Base-by-base conservation (phyloP, 2,888 invertebrate species). In the Lamproptera curius region DNA sequence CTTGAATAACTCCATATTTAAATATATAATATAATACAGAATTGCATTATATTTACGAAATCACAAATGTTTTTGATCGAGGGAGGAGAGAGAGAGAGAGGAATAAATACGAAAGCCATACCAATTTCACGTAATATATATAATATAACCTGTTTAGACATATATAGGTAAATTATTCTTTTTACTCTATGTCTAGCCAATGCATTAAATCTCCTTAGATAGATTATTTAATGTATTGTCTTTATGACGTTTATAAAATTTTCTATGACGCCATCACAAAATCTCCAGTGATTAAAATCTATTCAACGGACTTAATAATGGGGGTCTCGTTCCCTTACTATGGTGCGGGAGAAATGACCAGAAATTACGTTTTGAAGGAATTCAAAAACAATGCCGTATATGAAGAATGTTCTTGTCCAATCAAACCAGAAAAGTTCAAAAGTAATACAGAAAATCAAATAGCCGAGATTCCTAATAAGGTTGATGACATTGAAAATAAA, bases 331-430 rank as follows among this genome's bases (percentile, higher is more conserved):
- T 57, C 26, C 42, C 54, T 10, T 42, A 46, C 13, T 51, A 40
- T 20, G 51, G 36, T 44, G 45, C 33, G 11, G 40, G 39, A 26
- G 46, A 51, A 49, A 51, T 41, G 47, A 54, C 40, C 28, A 41
- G 38, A 47, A 47, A 38, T 40, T 34, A 43, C 37, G 42, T 39
- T 44, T 20, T 43, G 9, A 49, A 39, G 42, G 28, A 35, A 14
- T 55, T 56, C 35, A 55, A 47, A 43, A 54, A 46, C 43, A 51
- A 59, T 28, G 50, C 61, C 36, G 58, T 82, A 34, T 84, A 83
- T 54, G 79, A 70, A 61, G 70, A 74, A 13, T 85, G 83, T 53
- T 73, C 73, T 54, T 75, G 67, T 55, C 55, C 59, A 31, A 45
- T 43, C 38, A 51, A 52, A 50, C 40, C 40, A 5, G 11, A 35